phyloP scores from a whole-genome alignment of 2,113 vertebrate genomes.

The Elaphurus davidianus region DNA sequence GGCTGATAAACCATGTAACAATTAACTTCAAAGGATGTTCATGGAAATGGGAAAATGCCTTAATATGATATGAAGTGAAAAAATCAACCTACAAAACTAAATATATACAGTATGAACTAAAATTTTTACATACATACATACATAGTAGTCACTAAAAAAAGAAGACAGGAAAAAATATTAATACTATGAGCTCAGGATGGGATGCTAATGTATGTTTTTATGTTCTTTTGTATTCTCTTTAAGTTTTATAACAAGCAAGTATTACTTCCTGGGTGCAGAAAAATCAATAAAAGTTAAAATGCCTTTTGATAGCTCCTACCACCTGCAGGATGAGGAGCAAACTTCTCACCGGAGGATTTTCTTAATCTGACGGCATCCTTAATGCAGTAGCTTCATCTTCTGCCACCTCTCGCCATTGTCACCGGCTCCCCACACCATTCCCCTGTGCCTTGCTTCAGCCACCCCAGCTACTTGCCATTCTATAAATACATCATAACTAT shows the following conservation, averaged over 20 bases:
- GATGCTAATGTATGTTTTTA: not conserved
- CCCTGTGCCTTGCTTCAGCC: not conserved
- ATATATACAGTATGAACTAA: not conserved
- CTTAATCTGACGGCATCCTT: not conserved
- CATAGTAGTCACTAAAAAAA: not conserved
- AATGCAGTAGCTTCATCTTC: not conserved
- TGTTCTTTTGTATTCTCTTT: slow-evolving; percentile 1
- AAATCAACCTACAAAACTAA: slow-evolving; percentile 6
- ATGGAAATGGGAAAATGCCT: not conserved
- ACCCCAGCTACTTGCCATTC: not conserved
- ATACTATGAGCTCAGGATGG: not conserved
- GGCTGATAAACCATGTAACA: not conserved
- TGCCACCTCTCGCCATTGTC: too few relatives aligned
- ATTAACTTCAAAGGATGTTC: not conserved
- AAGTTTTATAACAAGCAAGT: not conserved
- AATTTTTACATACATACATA: not conserved
- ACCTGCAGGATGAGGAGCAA: not conserved
- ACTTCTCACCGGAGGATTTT: not conserved
- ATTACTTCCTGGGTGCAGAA: slow-evolving; percentile 1
- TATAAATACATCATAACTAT: not conserved
- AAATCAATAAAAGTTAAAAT: not conserved
- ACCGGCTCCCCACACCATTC: not conserved
- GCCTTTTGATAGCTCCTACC: not conserved
- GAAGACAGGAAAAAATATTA: not conserved
- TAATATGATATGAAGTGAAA: not conserved